Evolutionary conservation across 2,888 invertebrate species (phyloP).

Genomic region (Drosophila infuscata): DNA sequence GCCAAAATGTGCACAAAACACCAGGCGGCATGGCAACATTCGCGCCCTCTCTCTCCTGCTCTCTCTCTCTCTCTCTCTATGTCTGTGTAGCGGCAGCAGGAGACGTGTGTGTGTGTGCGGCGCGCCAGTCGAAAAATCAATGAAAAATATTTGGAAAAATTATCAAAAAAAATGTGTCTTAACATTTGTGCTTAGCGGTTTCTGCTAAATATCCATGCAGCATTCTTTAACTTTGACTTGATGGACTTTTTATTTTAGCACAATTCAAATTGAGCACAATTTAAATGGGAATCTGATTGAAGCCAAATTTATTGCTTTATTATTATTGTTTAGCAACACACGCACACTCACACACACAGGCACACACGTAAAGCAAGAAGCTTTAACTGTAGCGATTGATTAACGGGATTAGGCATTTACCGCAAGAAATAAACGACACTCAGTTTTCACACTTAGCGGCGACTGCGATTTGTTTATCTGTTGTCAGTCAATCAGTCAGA

Average conservation of each 20-base stretch:
- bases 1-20: conserved; percentile 69
- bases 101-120: conserved; percentile 53
- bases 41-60: conserved; percentile 16
- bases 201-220: not conserved
- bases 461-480: conserved; percentile 41
- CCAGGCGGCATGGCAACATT: conserved; percentile 58
- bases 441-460: conserved; percentile 52
- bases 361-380: conserved; percentile 25
- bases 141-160: conserved; percentile 79
- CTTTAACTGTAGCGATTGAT: conserved; percentile 38
- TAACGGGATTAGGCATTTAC: conserved; percentile 35
- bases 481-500: conserved; percentile 52
- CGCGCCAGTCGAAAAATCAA: conserved; percentile 78
- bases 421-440: conserved; percentile 30
- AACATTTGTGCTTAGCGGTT: conserved; percentile 23
- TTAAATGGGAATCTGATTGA: conserved; percentile 18
- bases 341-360: conserved; percentile 1
- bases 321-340: conserved; percentile 56
- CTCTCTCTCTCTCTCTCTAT: conserved; percentile 15
- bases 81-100: conserved; percentile 30
- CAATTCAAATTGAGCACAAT: conserved; percentile 48
- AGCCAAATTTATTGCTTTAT: conserved; percentile 52
- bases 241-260: conserved; percentile 13
- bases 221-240: conserved; percentile 1
- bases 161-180: conserved; percentile 44